These are phyloP conservation scores for Drosophila teissieri DNA, from an alignment of 1,140 invertebrate species.

Conservation along the genomic window DNA sequence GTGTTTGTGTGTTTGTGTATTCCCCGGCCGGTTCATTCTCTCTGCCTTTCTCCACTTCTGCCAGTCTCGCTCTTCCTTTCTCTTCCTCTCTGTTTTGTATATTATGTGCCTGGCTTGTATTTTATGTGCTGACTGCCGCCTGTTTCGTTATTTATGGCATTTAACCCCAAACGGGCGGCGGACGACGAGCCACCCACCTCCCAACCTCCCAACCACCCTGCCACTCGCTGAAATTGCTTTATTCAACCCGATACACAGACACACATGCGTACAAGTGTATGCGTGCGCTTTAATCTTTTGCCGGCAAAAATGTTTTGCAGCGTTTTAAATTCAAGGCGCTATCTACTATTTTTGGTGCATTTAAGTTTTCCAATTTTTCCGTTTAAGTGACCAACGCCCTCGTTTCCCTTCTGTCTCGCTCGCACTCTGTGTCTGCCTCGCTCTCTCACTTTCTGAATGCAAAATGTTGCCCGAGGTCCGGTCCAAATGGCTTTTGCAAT, in stretches of 20 bases:
- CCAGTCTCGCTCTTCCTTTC: conserved; percentile 6
- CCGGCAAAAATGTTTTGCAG: conserved; percentile 68
- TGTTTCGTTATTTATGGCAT: conserved; percentile 81
- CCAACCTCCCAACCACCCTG: conserved; percentile 25
- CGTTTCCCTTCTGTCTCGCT: conserved; percentile 6
- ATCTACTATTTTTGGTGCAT: conserved; percentile 53
- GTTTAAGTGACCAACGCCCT: conserved; percentile 52
- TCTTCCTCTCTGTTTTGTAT: conserved; percentile 41
- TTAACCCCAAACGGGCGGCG: conserved; percentile 59
- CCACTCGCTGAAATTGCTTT: conserved; percentile 69
- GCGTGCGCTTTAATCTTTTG: conserved; percentile 70
- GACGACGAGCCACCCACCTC: conserved; percentile 19
- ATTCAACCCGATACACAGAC: conserved; percentile 29
- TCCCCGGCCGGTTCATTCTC: conserved; percentile 59
- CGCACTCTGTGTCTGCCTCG: background rate
- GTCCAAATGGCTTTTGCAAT: conserved; percentile 42
- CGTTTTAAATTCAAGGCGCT: conserved; percentile 58
- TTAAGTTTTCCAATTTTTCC: conserved; percentile 57
- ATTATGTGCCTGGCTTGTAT: conserved; percentile 62
- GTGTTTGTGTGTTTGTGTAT: conserved; percentile 29
- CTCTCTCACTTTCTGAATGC: background rate
- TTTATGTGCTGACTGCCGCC: conserved; percentile 69
- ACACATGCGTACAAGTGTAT: conserved; percentile 17
- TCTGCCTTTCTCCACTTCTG: conserved; percentile 15
- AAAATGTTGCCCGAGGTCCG: conserved; percentile 62